phyloP scores from a whole-genome alignment of 2,888 invertebrate species.

The Orthosia gracilis region DNA sequence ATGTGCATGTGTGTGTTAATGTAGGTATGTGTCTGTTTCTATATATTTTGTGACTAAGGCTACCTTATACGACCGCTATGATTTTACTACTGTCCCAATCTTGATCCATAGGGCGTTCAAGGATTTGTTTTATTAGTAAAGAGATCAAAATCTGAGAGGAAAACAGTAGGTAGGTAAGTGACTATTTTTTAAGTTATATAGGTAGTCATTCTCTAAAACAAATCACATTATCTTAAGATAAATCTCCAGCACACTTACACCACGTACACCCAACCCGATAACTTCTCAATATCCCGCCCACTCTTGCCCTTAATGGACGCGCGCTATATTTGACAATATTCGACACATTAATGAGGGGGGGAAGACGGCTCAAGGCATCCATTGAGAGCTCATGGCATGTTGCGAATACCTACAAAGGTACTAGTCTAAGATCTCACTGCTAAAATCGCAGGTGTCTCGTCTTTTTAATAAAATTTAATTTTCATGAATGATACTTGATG shows the following conservation, averaged over 20 bases:
- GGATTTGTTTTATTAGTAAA: too few relatives aligned
- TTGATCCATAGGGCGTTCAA: too few relatives aligned
- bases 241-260: slow-evolving; percentile 54
- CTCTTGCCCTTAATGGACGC: slow-evolving; percentile 82
- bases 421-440: too few relatives aligned
- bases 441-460: too few relatives aligned
- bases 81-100: too few relatives aligned
- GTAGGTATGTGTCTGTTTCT: too few relatives aligned
- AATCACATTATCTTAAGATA: slow-evolving; percentile 45
- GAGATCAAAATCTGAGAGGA: neutral
- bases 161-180: neutral
- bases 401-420: slow-evolving; percentile 52
- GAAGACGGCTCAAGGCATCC: slow-evolving; percentile 68
- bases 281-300: slow-evolving; percentile 80
- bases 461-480: too few relatives aligned
- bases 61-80: too few relatives aligned
- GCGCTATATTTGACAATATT: slow-evolving; percentile 85
- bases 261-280: slow-evolving; percentile 69
- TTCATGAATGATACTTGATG: too few relatives aligned
- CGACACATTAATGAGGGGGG: slow-evolving; percentile 85
- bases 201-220: neutral
- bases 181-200: too few relatives aligned
- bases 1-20: too few relatives aligned
- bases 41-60: too few relatives aligned
- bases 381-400: slow-evolving; percentile 60